Conservation (phyloP, 2,888 invertebrate species). For the Erebia palarica region DNA sequence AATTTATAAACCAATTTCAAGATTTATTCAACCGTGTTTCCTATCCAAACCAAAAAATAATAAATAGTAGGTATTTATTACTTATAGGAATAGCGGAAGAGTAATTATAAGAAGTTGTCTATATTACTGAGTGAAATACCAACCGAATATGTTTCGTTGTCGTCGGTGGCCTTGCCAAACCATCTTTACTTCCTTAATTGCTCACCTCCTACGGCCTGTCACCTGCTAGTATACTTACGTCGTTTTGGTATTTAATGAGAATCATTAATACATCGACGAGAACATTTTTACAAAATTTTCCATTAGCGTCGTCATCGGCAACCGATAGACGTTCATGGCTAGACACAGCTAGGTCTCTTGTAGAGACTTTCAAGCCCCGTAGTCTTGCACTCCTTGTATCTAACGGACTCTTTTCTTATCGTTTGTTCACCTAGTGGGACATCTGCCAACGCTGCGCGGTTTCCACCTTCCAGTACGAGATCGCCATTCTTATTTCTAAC, state of each 20-base stretch:
- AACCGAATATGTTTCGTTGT: slow-evolving; percentile 9
- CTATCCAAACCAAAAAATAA: neutral
- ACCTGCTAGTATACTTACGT: neutral
- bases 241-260: neutral
- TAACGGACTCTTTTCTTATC: too few relatives aligned
- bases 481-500: too few relatives aligned
- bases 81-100: slow-evolving; percentile 3
- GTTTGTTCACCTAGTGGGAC: too few relatives aligned
- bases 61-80: slow-evolving; percentile 5
- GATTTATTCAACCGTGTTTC: slow-evolving; percentile 13
- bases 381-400: too few relatives aligned
- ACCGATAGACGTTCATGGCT: too few relatives aligned
- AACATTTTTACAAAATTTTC: neutral
- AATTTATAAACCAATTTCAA: slow-evolving; percentile 5
- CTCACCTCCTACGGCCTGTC: neutral
- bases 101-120: slow-evolving; percentile 13
- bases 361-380: too few relatives aligned
- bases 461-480: too few relatives aligned
- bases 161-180: neutral
- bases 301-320: too few relatives aligned
- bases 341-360: too few relatives aligned
- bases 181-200: slow-evolving; percentile 20
- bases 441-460: too few relatives aligned
- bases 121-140: slow-evolving; percentile 9
- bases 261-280: neutral